phyloP scores from a whole-genome alignment of 2,888 invertebrate genomes.

The Nomada ruficornis region DNA sequence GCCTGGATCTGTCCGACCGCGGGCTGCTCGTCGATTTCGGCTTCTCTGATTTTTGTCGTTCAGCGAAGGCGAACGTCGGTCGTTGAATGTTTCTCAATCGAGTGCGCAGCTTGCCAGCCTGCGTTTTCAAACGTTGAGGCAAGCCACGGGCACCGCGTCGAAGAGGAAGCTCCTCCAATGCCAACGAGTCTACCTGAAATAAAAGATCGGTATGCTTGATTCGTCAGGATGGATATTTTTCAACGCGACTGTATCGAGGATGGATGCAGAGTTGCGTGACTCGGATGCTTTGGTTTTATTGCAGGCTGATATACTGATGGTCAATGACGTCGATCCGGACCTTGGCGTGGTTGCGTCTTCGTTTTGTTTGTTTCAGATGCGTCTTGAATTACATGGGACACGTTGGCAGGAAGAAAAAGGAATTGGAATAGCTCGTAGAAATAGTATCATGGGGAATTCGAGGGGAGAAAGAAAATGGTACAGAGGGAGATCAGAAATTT shows the following conservation, averaged over 20 bases:
- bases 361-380: not conserved
- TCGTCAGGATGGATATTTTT: not conserved
- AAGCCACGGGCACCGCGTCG: conserved; percentile 76
- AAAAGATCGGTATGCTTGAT: conserved; percentile 23
- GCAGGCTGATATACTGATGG: not conserved
- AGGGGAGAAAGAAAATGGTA: not conserved
- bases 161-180: conserved; percentile 86
- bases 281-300: not conserved
- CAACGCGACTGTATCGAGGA: not conserved
- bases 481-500: no score
- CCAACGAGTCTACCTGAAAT: conserved; percentile 87
- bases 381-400: not conserved
- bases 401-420: not conserved
- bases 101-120: conserved; percentile 90
- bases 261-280: not conserved
- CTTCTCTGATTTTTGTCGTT: conserved; percentile 79
- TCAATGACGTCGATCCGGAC: not conserved
- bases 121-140: conserved; percentile 87
- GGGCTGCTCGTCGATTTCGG: conserved; percentile 77
- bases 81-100: conserved; percentile 88
- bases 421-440: not conserved
- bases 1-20: conserved; percentile 72
- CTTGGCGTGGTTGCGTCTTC: not conserved
- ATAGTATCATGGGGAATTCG: not conserved
- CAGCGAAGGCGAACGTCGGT: conserved; percentile 85